A percentile compares a stretch with the other conserved stretches of the same genome.
These are phyloP conservation scores for Rhaphigaster nebulosa DNA, from an alignment of 2,888 invertebrate genomes.

Conservation along the genomic window DNA sequence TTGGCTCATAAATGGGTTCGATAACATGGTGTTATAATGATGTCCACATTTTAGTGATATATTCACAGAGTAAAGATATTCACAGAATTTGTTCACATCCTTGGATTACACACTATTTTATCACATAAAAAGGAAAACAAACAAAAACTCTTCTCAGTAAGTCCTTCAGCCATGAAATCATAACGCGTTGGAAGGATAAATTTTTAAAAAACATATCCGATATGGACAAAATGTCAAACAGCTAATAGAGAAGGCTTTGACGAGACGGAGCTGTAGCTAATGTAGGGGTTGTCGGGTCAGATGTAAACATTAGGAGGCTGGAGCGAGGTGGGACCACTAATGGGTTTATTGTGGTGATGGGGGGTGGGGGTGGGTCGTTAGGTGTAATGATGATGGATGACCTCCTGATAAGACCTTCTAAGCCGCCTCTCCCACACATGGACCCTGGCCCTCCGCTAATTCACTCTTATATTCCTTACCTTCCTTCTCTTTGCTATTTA, in stretches of 20 bases:
- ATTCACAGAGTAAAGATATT: too few relatives aligned
- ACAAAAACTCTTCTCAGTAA: too few relatives aligned
- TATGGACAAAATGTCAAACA: not conserved
- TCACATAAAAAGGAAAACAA: too few relatives aligned
- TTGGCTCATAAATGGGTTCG: too few relatives aligned
- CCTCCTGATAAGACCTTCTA: conserved; percentile 62
- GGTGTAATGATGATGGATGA: conserved; percentile 64
- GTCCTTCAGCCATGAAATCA: too few relatives aligned
- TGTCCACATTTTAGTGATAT: too few relatives aligned
- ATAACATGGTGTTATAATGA: too few relatives aligned
- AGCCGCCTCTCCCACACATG: conserved; percentile 34
- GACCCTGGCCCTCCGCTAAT: conserved; percentile 50
- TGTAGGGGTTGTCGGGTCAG: conserved; percentile 59
- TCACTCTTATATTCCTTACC: conserved; percentile 34
- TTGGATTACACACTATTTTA: too few relatives aligned
- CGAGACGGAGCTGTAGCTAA: not conserved
- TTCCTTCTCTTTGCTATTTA: not conserved
- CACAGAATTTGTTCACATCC: too few relatives aligned
- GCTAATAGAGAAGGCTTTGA: conserved; percentile 39
- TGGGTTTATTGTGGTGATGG: conserved; percentile 63
- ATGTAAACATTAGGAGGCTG: conserved; percentile 59
- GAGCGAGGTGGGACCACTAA: conserved; percentile 59
- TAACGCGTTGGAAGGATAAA: not conserved
- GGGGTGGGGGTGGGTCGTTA: conserved; percentile 61
- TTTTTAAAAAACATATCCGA: not conserved